Evolutionary conservation across 2,888 invertebrate species (phyloP), one percentile per base, ranked within the genome.

Genomic region (Pseudolycoriella hygida): DNA sequence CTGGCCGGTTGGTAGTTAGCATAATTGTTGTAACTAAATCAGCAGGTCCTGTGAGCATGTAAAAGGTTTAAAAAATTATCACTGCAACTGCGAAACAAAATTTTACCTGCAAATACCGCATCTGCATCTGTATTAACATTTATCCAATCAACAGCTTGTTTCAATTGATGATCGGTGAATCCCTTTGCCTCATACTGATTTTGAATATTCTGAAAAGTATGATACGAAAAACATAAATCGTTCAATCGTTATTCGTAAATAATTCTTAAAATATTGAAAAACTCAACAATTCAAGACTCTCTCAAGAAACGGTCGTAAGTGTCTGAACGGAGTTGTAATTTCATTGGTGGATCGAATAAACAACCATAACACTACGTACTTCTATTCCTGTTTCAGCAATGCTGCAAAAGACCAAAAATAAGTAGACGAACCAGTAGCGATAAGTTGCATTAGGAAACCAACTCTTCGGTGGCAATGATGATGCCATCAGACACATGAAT

Each of bases 1-100:
- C 76, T 0, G 88, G 81, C 20, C 88, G 67, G 6, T 74, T 66
- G 0, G 89, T 81, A 11, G 78, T 73, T 46, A 92, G 64, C 67
- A 89, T 74, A 12, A 90, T 69, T 34, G 82, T 77, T 10, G 89
- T 86, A 72, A 85, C 79, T 1, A 86, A 69, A 1, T 89, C 84
- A 77, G 89, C 82, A 41, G 88, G 80, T 4, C 88, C 88, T 59
- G 18, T 44, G 11, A 30, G 11, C 6, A 6, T 10, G 11, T 30
- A 30, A 10, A 10, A 48, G 40, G 3, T 31, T 2, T 38, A 17
- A 8, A 44, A 19, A 30, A 19, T 31, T 20, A 39, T 12, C 10
- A 44, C 32, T 20, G 17, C 12, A 40, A n/a, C n/a, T n/a, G n/a
- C n/a, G n/a, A n/a, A n/a, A n/a, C n/a, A 19, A n/a, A 10, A 17